Evolutionary conservation across 2,888 invertebrate species (phyloP).

Genomic region (Ramazzottius varieornatus): DNA sequence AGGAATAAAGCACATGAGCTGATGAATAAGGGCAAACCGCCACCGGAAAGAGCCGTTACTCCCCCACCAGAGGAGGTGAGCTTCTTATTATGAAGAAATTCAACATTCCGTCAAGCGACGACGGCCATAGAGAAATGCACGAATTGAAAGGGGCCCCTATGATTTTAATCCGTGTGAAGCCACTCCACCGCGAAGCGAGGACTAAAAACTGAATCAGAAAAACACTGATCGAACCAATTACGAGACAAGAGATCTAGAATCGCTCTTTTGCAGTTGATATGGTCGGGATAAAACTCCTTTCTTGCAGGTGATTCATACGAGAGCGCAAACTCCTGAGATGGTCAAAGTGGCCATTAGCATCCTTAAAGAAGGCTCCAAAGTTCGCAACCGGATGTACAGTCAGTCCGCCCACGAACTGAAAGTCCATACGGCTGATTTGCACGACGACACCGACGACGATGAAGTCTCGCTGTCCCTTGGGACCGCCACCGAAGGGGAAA

Average conservation of each 20-base stretch:
- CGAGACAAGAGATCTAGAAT: too few relatives aligned
- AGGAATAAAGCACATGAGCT: slow-evolving; percentile 25
- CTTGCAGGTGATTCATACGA: neutral
- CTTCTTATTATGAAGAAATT: neutral
- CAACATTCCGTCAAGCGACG: neutral
- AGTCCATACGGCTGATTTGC: neutral
- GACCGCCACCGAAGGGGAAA: neutral
- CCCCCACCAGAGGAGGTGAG: neutral
- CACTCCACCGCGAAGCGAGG: too few relatives aligned
- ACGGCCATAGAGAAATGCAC: neutral
- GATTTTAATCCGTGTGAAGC: too few relatives aligned
- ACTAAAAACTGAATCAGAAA: too few relatives aligned
- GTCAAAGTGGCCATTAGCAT: neutral
- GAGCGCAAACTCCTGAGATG: neutral
- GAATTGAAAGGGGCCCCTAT: too few relatives aligned
- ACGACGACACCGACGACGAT: neutral
- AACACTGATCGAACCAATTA: too few relatives aligned
- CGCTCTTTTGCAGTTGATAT: too few relatives aligned
- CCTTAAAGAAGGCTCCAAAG: neutral
- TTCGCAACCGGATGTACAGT: neutral
- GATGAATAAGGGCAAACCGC: slow-evolving; percentile 2
- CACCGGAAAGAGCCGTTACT: neutral
- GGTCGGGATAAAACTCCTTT: too few relatives aligned
- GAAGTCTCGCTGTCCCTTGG: neutral
- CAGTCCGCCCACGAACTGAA: neutral